Percentiles rank a stretch among this genome's conserved stretches.
Conservation (phyloP, 2,113 vertebrate genomes). For the Clarias gariepinus region DNA sequence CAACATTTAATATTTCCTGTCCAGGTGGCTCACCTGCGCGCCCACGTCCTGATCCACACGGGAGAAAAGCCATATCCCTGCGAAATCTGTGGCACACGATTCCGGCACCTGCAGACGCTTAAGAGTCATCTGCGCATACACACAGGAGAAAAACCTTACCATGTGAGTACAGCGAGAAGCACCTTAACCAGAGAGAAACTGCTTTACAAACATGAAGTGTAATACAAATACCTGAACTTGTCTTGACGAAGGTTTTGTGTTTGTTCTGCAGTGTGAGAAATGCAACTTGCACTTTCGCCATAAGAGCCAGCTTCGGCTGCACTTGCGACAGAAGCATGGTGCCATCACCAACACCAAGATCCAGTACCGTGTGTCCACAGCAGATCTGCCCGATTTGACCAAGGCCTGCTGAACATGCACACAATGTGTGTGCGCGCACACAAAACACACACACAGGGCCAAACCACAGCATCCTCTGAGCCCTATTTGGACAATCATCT, state of each 20-base stretch:
- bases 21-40: constrained; percentile 95
- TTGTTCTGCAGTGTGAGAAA: constrained; percentile 88
- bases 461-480: constrained; percentile 69
- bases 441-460: constrained; percentile 28
- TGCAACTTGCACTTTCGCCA: constrained; percentile 99
- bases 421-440: too few species aligned
- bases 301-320: constrained; percentile 96
- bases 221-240: not conserved
- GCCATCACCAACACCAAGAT: constrained; percentile 99
- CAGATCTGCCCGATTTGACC: constrained; percentile 83
- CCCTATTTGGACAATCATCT: constrained; percentile 75
- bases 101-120: constrained; percentile 94
- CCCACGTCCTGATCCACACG: constrained; percentile 95
- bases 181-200: not conserved
- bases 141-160: constrained; percentile 97
- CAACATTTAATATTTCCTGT: too few species aligned
- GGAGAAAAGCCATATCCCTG: constrained; percentile 98
- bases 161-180: constrained; percentile 76
- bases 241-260: not conserved
- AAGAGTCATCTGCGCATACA: constrained; percentile 98
- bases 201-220: not conserved
- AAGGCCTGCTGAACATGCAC: constrained; percentile 81
- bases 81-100: constrained; percentile 96
- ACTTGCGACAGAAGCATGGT: constrained; percentile 96
- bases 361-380: constrained; percentile 87